These are phyloP conservation scores for Carassius carassius DNA, from an alignment of 2,113 vertebrate species.

Conservation along the genomic window DNA sequence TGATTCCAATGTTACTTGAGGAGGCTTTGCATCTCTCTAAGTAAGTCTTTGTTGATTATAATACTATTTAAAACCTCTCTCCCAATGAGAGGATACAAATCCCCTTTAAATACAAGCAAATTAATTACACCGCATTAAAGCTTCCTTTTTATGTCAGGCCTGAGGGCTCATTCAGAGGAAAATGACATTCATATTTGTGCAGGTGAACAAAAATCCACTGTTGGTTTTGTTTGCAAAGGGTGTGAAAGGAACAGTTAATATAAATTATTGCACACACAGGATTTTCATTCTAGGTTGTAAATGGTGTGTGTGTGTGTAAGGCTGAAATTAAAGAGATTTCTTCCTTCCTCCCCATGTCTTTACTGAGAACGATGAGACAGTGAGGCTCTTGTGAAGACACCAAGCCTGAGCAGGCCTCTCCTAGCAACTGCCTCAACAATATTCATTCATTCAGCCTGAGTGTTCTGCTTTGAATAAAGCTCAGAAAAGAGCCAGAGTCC, in stretches of 20 bases:
- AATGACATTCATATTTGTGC: not conserved
- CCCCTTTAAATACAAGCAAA: constrained; percentile 37
- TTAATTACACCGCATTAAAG: constrained; percentile 39
- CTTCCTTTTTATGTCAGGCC: constrained; percentile 20
- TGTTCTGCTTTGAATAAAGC: constrained; percentile 67
- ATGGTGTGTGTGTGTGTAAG: not conserved
- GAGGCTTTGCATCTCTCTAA: constrained; percentile 51
- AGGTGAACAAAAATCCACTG: not conserved
- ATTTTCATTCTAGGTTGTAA: not conserved
- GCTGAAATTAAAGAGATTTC: constrained; percentile 16
- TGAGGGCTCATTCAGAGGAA: not conserved
- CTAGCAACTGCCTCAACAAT: constrained; percentile 77
- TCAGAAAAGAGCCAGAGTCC: constrained; percentile 43
- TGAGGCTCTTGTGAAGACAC: constrained; percentile 70
- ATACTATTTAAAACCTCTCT: constrained; percentile 47
- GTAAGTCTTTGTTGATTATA: constrained; percentile 52
- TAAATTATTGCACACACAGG: not conserved
- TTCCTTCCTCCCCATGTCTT: not conserved
- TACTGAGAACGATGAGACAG: constrained; percentile 60
- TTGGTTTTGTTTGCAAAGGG: not conserved
- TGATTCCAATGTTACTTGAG: constrained; percentile 51
- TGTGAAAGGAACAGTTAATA: not conserved
- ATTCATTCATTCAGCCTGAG: constrained; percentile 71
- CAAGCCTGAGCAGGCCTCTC: constrained; percentile 74
- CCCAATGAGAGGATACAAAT: constrained; percentile 45